These are phyloP conservation scores for Nycticryphes semicollaris DNA, from an alignment of 2,113 vertebrate genomes.

Conservation along the genomic window DNA sequence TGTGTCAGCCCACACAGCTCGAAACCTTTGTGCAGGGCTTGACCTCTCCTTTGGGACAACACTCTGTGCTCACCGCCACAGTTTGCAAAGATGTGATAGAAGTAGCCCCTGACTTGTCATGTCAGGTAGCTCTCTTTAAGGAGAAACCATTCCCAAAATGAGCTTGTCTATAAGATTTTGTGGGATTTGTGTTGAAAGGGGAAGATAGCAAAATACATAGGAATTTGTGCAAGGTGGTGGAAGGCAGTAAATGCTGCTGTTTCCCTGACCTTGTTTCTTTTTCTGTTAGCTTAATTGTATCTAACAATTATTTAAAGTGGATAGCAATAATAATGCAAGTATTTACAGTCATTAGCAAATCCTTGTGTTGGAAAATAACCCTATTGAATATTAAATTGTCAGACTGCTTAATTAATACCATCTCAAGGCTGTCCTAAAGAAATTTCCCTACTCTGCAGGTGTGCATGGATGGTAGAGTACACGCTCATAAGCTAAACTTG, in stretches of 20 bases:
- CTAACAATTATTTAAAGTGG: slow-evolving; percentile 37
- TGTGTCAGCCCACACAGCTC: accelerated
- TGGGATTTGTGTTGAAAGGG: not conserved
- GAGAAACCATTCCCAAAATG: not conserved
- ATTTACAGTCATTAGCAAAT: slow-evolving; percentile 51
- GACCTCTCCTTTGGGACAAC: not conserved
- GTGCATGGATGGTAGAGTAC: not conserved
- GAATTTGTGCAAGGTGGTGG: not conserved
- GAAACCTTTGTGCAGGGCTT: not conserved
- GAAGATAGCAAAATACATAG: not conserved
- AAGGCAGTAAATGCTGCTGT: not conserved
- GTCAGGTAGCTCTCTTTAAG: not conserved
- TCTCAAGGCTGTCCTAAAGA: slow-evolving; percentile 6
- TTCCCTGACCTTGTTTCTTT: not conserved
- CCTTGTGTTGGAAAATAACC: slow-evolving; percentile 33
- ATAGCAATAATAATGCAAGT: not conserved
- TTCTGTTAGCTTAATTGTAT: slow-evolving; percentile 25
- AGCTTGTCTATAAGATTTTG: not conserved
- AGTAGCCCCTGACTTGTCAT: accelerated
- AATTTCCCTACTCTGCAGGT: not conserved
- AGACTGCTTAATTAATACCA: slow-evolving; percentile 41
- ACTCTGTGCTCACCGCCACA: not conserved
- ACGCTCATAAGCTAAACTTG: not conserved
- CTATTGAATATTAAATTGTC: slow-evolving; percentile 43
- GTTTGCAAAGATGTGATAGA: not conserved